These are phyloP conservation scores for Rhadina sibilatrix DNA, from an alignment of 2,113 vertebrate species.

Conservation along the genomic window DNA sequence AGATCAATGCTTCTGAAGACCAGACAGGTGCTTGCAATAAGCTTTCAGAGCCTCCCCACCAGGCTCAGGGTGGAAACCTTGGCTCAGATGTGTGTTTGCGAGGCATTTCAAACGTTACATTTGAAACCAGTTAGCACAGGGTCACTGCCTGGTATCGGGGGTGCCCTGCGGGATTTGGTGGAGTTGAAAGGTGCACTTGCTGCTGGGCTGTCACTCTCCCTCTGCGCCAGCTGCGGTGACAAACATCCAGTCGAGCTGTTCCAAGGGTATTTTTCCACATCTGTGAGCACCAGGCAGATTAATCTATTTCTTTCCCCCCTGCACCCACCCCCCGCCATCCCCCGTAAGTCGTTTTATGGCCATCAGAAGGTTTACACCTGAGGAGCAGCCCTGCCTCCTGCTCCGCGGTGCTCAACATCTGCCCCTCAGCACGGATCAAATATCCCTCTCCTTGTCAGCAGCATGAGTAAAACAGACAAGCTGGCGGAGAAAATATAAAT, in stretches of 20 bases:
- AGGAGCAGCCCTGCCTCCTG: constrained; percentile 52
- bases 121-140: constrained; percentile 44
- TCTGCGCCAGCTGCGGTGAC: neutral
- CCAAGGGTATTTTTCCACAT: constrained; percentile 60
- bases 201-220: constrained; percentile 42
- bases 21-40: constrained; percentile 58
- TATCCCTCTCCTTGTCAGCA: constrained; percentile 67
- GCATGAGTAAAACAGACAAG: constrained; percentile 64
- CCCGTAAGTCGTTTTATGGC: constrained; percentile 15
- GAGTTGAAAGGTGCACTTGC: constrained; percentile 30
- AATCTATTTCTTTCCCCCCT: constrained; percentile 50
- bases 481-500: constrained; percentile 62
- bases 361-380: constrained; percentile 63
- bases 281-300: constrained; percentile 38
- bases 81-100: constrained; percentile 12
- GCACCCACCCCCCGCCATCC: neutral
- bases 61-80: constrained; percentile 28
- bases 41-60: constrained; percentile 34
- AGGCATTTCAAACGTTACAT: constrained; percentile 58
- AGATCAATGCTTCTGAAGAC: constrained; percentile 29
- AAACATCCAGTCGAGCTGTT: constrained; percentile 22
- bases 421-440: constrained; percentile 61
- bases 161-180: neutral
- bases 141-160: constrained; percentile 19
- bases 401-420: constrained; percentile 42